phyloP scores from a whole-genome alignment of 1,140 invertebrate species.

The Calycopis cecrops region DNA sequence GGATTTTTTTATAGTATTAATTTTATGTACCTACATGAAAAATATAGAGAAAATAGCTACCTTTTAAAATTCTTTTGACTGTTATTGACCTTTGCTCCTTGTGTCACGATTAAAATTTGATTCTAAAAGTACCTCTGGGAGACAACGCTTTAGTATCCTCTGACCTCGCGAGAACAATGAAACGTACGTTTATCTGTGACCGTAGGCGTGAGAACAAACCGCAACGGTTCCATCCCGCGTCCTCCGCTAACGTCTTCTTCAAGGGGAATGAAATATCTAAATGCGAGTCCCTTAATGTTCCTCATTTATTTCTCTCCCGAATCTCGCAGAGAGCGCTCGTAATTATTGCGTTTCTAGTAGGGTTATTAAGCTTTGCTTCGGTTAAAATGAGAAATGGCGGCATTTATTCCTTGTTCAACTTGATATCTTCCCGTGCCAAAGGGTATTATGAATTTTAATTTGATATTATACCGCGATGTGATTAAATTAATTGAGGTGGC shows the following conservation, averaged over 20 bases:
- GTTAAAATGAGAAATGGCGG: conserved; percentile 69
- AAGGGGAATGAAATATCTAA: conserved; percentile 71
- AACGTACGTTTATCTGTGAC: conserved; percentile 42
- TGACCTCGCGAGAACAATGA: not conserved
- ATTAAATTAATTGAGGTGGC: conserved; percentile 58
- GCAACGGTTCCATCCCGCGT: conserved; percentile 37
- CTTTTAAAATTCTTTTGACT: no score
- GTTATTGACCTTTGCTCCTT: no score
- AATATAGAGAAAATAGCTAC: no score
- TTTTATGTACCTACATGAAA: no score
- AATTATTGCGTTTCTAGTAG: conserved; percentile 71
- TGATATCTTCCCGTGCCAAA: conserved; percentile 56
- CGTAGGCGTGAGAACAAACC: conserved; percentile 57
- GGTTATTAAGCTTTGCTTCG: conserved; percentile 73
- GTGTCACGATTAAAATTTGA: not conserved
- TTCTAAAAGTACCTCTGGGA: conserved; percentile 19
- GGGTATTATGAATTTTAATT: conserved; percentile 61
- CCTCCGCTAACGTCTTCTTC: conserved; percentile 64
- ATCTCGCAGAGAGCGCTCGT: conserved; percentile 65
- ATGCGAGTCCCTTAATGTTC: conserved; percentile 67
- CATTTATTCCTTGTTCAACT: conserved; percentile 64
- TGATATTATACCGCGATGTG: conserved; percentile 50
- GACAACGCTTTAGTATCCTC: conserved; percentile 4
- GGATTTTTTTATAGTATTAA: no score
- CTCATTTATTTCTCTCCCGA: conserved; percentile 68